These are phyloP conservation scores for Steinernema khuongi DNA, from an alignment of 1,140 invertebrate genomes.

Conservation along the genomic window DNA sequence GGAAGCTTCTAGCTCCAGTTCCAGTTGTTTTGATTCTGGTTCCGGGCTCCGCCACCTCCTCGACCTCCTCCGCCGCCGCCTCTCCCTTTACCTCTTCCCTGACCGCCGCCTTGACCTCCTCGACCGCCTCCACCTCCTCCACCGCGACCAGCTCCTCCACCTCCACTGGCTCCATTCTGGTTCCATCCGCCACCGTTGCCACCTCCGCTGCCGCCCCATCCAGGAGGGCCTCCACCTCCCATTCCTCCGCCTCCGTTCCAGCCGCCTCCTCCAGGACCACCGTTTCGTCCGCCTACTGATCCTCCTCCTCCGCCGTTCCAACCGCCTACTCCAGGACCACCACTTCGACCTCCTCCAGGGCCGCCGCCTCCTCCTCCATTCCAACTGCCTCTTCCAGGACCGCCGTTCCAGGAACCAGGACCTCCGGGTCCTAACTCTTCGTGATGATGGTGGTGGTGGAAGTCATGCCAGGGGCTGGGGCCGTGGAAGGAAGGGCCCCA, in stretches of 20 bases:
- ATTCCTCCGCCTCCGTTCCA: neutral
- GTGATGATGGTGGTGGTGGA: neutral
- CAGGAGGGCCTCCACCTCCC: neutral
- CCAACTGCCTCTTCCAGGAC: neutral
- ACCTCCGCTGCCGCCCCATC: neutral
- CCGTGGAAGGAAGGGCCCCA: neutral
- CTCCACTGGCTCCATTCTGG: neutral
- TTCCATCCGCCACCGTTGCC: neutral
- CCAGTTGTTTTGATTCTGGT: neutral
- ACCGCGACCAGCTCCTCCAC: neutral
- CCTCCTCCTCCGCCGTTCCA: neutral
- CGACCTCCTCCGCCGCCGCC: neutral
- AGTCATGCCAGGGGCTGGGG: neutral
- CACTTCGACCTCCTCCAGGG: neutral
- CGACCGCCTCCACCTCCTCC: neutral
- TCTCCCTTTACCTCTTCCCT: neutral
- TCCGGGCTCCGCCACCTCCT: neutral
- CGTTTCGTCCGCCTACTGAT: neutral
- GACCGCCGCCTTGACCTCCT: neutral
- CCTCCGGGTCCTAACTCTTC: neutral
- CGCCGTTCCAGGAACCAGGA: neutral
- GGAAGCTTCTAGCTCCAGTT: neutral
- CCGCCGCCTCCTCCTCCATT: neutral
- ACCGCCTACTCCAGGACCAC: too few relatives aligned
- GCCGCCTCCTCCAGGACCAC: neutral